These are phyloP conservation scores for Ylistrum balloti DNA, from an alignment of 1,140 invertebrate species.

Conservation along the genomic window DNA sequence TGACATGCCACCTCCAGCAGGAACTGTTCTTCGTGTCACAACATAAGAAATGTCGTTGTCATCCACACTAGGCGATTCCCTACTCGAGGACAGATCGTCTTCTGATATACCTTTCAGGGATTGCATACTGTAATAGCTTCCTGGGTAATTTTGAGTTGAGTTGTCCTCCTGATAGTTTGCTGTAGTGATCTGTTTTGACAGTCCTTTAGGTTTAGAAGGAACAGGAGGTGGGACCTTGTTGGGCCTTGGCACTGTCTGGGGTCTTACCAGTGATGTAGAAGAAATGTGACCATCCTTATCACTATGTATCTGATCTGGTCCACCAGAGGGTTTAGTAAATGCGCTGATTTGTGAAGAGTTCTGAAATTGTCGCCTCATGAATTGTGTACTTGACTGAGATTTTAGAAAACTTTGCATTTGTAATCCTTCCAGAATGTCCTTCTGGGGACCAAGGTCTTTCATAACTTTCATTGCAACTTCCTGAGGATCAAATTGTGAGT, in stretches of 20 bases:
- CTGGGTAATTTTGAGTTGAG: not conserved
- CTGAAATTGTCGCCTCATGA: not conserved
- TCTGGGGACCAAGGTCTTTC: conserved; percentile 73
- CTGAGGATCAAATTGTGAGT: conserved; percentile 63
- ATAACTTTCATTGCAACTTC: conserved; percentile 75
- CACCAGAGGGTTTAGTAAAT: conserved; percentile 36
- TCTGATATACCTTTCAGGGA: conserved; percentile 44
- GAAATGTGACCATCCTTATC: not conserved
- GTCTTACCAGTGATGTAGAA: conserved; percentile 52
- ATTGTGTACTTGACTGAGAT: not conserved
- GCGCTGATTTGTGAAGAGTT: conserved; percentile 51
- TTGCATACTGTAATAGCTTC: not conserved
- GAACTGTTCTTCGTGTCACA: conserved; percentile 41
- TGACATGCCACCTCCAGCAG: not conserved
- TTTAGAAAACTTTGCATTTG: conserved; percentile 71
- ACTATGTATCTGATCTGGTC: conserved; percentile 44
- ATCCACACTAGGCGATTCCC: not conserved
- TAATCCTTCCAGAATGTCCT: conserved; percentile 72
- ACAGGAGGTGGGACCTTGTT: conserved; percentile 66
- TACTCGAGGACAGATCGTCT: conserved; percentile 49
- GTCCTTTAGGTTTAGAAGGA: conserved; percentile 61
- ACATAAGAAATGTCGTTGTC: not conserved
- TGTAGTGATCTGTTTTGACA: not conserved
- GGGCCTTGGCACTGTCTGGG: conserved; percentile 47
- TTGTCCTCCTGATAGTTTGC: not conserved